phyloP scores from a whole-genome alignment of 2,888 invertebrate genomes.

The Molorchus minor region DNA sequence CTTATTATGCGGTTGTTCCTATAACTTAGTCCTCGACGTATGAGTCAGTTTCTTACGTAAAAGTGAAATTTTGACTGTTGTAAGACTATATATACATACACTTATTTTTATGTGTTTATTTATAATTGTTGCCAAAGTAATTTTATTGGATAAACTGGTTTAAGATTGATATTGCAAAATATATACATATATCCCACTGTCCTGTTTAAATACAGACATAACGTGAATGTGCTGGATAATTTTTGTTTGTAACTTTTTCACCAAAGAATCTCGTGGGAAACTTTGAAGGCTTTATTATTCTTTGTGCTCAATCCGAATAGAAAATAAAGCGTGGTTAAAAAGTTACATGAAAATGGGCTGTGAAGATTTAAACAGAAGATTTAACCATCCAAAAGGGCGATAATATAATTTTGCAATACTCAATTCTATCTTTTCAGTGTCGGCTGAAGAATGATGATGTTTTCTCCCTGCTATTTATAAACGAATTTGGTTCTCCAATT shows the following conservation, averaged over 20 bases:
- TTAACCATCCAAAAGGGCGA: neutral
- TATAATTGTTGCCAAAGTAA: conserved; percentile 52
- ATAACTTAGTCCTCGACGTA: conserved; percentile 41
- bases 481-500: too few relatives aligned
- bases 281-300: neutral
- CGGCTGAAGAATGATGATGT: neutral
- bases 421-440: conserved; percentile 15
- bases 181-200: too few relatives aligned
- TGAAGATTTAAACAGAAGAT: conserved; percentile 6
- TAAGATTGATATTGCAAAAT: conserved; percentile 31
- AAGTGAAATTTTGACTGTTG: conserved; percentile 37
- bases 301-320: conserved; percentile 1
- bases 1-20: conserved; percentile 57
- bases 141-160: conserved; percentile 22
- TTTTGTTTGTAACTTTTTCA: conserved; percentile 4
- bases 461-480: conserved; percentile 7
- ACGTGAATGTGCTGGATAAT: neutral
- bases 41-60: conserved; percentile 8
- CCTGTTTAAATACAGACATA: too few relatives aligned
- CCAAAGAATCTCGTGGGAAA: conserved; percentile 5
- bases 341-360: conserved; percentile 12
- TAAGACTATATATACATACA: conserved; percentile 36
- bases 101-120: conserved; percentile 45
- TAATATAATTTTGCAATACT: conserved; percentile 28
- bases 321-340: conserved; percentile 3